phyloP scores from a whole-genome alignment of 2,888 invertebrate species.

The Cordilura impudica region DNA sequence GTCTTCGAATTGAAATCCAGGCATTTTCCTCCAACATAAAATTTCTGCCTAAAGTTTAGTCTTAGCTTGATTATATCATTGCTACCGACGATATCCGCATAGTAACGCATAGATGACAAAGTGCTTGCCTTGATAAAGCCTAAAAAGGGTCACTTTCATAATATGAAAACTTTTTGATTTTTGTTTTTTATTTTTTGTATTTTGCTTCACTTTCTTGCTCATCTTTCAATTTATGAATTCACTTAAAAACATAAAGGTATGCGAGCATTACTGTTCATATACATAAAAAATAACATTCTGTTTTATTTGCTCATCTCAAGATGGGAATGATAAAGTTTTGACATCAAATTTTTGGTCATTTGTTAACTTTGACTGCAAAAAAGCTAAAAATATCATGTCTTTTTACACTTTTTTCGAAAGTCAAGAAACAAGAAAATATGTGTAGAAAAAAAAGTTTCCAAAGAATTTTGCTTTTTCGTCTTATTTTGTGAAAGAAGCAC shows the following conservation, averaged over 20 bases:
- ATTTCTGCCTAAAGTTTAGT: no score
- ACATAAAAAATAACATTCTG: neutral
- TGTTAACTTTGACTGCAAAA: constrained; percentile 59
- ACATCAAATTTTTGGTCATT: constrained; percentile 59
- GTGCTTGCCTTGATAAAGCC: no score
- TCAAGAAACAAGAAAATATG: constrained; percentile 1
- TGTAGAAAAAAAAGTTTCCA: neutral
- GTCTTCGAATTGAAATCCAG: no score
- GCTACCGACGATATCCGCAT: no score
- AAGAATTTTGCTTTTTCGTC: neutral
- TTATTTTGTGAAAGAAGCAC: neutral
- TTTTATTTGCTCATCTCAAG: neutral
- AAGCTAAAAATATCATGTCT: constrained; percentile 35
- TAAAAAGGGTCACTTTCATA: no score
- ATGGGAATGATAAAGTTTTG: constrained; percentile 50
- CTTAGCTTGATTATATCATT: no score
- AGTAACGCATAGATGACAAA: no score
- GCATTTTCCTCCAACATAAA: no score
- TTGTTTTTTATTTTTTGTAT: no score
- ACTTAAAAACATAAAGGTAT: neutral
- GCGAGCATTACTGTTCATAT: neutral
- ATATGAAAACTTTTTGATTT: no score
- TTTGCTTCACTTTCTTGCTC: neutral
- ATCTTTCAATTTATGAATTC: neutral
- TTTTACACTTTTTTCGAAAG: constrained; percentile 5